These are phyloP conservation scores for Pilophorus perplexus DNA, from an alignment of 2,888 invertebrate species.

Conservation along the genomic window DNA sequence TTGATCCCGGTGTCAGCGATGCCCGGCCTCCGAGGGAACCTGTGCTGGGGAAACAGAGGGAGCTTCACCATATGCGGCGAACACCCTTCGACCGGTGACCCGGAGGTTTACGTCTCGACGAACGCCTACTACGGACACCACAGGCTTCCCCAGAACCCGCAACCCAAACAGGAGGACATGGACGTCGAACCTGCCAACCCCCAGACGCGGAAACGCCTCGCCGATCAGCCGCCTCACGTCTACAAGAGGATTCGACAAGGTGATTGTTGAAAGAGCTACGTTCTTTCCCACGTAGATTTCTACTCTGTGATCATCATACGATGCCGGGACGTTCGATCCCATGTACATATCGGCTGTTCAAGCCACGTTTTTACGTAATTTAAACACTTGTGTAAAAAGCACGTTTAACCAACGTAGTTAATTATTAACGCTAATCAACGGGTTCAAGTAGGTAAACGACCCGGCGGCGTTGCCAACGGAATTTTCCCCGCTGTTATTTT, in stretches of 20 bases:
- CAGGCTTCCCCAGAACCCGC: background rate
- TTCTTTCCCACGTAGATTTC: too few relatives aligned
- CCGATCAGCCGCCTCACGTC: background rate
- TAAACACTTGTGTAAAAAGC: background rate
- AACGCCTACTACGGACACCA: constrained; percentile 18
- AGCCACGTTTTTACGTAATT: background rate
- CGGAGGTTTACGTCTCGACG: background rate
- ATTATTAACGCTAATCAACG: too few relatives aligned
- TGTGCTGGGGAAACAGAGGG: constrained; percentile 14
- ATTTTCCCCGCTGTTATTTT: too few relatives aligned
- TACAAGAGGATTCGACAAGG: constrained; percentile 19
- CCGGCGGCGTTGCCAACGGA: too few relatives aligned
- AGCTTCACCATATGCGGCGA: constrained; percentile 24
- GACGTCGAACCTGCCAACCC: too few relatives aligned
- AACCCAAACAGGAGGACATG: background rate
- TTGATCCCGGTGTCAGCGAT: background rate
- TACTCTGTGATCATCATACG: too few relatives aligned
- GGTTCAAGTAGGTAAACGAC: too few relatives aligned
- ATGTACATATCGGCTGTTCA: background rate
- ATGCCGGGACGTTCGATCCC: background rate
- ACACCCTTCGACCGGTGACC: background rate
- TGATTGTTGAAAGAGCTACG: constrained; percentile 27
- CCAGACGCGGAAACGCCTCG: background rate
- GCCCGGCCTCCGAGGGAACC: constrained; percentile 19
- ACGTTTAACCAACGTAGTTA: background rate